phyloP scores from a whole-genome alignment of 2,797 vertebrate species.

The Acropternis orthonyx region DNA sequence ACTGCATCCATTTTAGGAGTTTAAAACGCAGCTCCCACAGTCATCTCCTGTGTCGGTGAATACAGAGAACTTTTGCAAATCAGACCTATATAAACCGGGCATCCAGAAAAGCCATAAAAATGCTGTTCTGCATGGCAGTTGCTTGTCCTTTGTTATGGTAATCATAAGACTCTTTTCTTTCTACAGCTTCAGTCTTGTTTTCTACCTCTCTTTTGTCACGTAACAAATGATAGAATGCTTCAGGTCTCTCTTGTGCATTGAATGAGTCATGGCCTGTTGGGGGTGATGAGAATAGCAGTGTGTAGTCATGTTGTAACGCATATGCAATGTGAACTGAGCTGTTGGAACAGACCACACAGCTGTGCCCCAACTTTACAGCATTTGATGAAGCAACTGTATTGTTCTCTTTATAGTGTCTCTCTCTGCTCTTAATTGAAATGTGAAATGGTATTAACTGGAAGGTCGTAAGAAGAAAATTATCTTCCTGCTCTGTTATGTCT shows the following conservation, averaged over 20 bases:
- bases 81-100: background rate
- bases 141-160: background rate
- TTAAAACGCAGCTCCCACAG: background rate
- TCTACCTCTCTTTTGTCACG: background rate
- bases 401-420: background rate
- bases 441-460: background rate
- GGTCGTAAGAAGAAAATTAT: background rate
- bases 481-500: background rate
- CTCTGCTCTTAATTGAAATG: background rate
- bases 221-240: background rate
- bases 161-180: background rate
- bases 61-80: background rate
- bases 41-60: background rate
- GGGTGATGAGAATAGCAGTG: background rate
- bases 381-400: background rate
- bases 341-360: background rate
- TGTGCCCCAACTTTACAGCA: background rate
- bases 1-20: background rate
- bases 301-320: background rate
- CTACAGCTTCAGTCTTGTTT: background rate
- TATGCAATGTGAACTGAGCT: background rate
- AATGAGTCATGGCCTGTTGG: constrained; percentile 23
- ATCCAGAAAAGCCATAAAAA: background rate
- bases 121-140: background rate
- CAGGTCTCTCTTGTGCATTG: background rate